Conservation (phyloP, 2,797 vertebrate species). For the Myoxocephalus aenaeus region DNA sequence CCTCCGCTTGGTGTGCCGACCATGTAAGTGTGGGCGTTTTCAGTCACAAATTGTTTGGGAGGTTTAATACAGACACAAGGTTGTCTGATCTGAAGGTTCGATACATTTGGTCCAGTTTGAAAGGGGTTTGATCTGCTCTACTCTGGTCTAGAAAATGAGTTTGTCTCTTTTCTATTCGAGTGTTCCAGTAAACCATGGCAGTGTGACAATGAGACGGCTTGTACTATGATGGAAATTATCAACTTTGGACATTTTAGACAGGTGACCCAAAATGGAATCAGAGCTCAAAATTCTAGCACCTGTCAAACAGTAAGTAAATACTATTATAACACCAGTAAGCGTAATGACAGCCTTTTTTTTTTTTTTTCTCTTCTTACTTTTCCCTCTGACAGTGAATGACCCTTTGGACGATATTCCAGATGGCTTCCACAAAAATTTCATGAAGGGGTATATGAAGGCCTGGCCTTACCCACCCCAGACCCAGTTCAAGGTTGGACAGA, state of each 20-base stretch:
- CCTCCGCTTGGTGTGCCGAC: conserved; percentile 87
- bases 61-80: background rate
- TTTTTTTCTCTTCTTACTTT: background rate
- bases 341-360: background rate
- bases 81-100: background rate
- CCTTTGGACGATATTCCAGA: conserved; percentile 90
- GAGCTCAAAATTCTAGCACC: background rate
- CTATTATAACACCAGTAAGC: background rate
- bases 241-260: conserved; percentile 1
- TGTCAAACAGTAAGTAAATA: background rate
- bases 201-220: background rate
- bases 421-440: conserved; percentile 80
- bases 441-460: conserved; percentile 86
- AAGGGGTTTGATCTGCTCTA: background rate
- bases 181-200: background rate
- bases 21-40: conserved; percentile 82
- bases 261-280: background rate
- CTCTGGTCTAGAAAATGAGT: no score
- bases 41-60: background rate
- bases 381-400: conserved; percentile 82
- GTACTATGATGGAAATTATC: background rate
- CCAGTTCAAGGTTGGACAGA: conserved; percentile 85
- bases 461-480: conserved; percentile 89
- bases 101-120: background rate
- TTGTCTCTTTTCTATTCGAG: background rate